Conservation (phyloP, 64 coral and sea anemone species). For the Trachythela sp. region DNA sequence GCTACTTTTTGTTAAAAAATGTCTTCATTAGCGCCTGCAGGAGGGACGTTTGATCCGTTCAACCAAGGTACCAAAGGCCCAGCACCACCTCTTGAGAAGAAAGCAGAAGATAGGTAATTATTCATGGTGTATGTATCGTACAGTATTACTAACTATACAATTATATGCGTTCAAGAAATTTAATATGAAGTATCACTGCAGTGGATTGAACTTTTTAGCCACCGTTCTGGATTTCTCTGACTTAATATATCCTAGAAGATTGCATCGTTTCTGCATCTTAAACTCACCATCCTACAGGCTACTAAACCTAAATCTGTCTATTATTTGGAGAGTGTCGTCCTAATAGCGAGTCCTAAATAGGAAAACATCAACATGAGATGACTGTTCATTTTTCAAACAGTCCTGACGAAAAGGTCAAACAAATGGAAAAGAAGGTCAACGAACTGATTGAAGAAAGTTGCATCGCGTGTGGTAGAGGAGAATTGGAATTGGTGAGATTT, state of each 20-base stretch:
- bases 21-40: constrained; percentile 13
- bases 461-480: constrained; percentile 70
- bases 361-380: neutral
- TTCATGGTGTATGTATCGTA: neutral
- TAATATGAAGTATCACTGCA: too few relatives aligned
- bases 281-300: too few relatives aligned
- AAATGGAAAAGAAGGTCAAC: constrained; percentile 97
- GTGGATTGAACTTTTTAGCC: too few relatives aligned
- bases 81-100: constrained; percentile 85
- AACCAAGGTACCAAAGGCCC: constrained; percentile 65
- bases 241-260: too few relatives aligned
- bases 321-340: too few relatives aligned
- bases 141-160: too few relatives aligned
- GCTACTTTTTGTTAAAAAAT: neutral
- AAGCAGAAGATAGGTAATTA: constrained; percentile 84
- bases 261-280: too few relatives aligned
- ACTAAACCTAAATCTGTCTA: too few relatives aligned
- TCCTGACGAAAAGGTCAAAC: constrained; percentile 89
- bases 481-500: constrained; percentile 64
- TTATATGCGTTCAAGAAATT: too few relatives aligned
- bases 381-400: constrained; percentile 31
- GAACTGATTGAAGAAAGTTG: constrained; percentile 92
- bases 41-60: constrained; percentile 87
- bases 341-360: too few relatives aligned
- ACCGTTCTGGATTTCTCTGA: too few relatives aligned